Percentiles rank a stretch among this genome's conserved stretches.
These are phyloP conservation scores for Toxostoma redivivum DNA, from an alignment of 2,113 vertebrate species.

Conservation along the genomic window DNA sequence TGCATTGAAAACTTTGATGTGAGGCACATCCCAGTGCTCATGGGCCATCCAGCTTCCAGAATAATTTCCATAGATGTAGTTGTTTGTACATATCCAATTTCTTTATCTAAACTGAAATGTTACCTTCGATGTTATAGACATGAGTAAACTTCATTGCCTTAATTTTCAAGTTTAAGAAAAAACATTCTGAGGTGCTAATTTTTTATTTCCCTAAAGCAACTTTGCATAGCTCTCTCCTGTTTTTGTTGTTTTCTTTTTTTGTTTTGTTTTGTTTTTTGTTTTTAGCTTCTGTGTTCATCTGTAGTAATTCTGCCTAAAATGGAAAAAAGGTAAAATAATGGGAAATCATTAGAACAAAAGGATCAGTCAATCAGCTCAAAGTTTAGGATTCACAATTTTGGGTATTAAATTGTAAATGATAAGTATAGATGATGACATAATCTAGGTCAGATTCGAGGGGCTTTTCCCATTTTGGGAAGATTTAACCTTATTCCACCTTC, in stretches of 20 bases:
- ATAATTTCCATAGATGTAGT: not conserved
- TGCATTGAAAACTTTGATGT: not conserved
- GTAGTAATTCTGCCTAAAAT: not conserved
- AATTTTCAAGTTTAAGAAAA: not conserved
- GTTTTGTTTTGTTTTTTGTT: not conserved
- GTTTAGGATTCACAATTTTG: not conserved
- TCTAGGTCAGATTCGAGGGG: fast-evolving
- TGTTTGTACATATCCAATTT: not conserved
- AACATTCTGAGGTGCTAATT: not conserved
- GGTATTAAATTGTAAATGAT: not conserved
- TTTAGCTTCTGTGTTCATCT: not conserved
- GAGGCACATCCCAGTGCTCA: fast-evolving
- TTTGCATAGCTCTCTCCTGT: not conserved
- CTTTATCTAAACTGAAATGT: not conserved
- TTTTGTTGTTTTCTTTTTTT: not conserved
- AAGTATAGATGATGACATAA: not conserved
- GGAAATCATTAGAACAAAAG: not conserved
- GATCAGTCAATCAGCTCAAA: not conserved
- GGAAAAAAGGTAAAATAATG: not conserved
- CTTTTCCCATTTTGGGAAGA: not conserved
- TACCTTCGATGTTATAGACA: not conserved
- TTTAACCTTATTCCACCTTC: not conserved
- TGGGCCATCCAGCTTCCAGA: not conserved
- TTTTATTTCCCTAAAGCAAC: not conserved
- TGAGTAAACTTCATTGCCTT: not conserved